phyloP scores from a whole-genome alignment of 2,888 invertebrate genomes.

The Prenolepis imparis region DNA sequence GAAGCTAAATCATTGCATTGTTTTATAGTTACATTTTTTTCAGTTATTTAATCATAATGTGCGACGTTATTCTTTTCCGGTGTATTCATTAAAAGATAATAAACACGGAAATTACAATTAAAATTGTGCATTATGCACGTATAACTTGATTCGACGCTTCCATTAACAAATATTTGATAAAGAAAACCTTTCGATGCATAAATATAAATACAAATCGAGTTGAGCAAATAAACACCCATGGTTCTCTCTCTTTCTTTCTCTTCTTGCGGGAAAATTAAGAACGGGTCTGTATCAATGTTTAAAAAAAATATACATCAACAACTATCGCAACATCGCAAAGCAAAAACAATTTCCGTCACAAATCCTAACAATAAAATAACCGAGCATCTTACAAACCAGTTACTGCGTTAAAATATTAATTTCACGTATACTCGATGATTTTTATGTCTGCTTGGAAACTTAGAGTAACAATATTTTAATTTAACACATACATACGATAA shows the following conservation, averaged over 20 bases:
- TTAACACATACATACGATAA: not conserved
- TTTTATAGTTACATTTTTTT: not conserved
- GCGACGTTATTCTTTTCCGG: not conserved
- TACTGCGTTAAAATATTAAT: not conserved
- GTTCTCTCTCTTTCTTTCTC: not conserved
- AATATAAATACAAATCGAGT: slow-evolving; percentile 17
- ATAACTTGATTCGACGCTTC: not conserved
- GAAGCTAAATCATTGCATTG: too few relatives aligned
- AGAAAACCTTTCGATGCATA: not conserved
- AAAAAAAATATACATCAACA: not conserved
- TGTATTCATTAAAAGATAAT: not conserved
- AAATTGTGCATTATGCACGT: not conserved
- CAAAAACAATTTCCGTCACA: not conserved
- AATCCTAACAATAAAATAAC: not conserved
- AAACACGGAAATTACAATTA: not conserved
- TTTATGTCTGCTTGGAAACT: not conserved
- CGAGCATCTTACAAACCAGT: not conserved
- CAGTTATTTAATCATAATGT: not conserved
- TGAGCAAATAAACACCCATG: not conserved
- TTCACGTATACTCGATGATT: not conserved
- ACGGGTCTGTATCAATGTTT: not conserved
- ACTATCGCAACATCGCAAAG: not conserved
- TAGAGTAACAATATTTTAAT: too few relatives aligned
- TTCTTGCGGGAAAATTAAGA: slow-evolving; percentile 2
- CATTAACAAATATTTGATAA: slow-evolving; percentile 18